These are phyloP conservation scores for Gnathonemus echidnorhynchus DNA, from an alignment of 2,113 vertebrate genomes.

Conservation along the genomic window DNA sequence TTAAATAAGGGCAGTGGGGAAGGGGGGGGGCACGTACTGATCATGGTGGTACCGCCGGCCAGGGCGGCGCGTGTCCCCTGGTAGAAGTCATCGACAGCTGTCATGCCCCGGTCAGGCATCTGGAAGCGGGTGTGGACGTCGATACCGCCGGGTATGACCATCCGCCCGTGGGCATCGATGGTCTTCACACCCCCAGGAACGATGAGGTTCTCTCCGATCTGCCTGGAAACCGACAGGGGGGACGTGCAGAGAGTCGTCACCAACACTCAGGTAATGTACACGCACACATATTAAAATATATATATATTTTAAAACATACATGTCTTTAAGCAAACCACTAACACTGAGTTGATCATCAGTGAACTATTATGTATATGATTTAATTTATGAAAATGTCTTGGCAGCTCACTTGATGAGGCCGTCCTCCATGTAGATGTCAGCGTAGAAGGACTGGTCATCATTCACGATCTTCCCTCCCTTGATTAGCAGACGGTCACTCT, in stretches of 20 bases:
- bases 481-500: slow-evolving; percentile 95
- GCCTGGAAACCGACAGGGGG: slow-evolving; percentile 54
- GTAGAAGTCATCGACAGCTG: slow-evolving; percentile 88
- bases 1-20: background rate
- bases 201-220: slow-evolving; percentile 97
- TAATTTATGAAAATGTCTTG: background rate
- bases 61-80: slow-evolving; percentile 88
- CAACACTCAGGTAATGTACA: background rate
- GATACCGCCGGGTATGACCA: slow-evolving; percentile 91
- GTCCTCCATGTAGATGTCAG: slow-evolving; percentile 98
- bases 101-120: slow-evolving; percentile 96
- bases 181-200: slow-evolving; percentile 96
- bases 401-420: slow-evolving; percentile 93
- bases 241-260: background rate
- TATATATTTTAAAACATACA: background rate
- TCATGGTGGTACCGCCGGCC: slow-evolving; percentile 94
- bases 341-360: background rate
- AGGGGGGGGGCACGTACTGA: slow-evolving; percentile 67
- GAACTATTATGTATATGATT: background rate
- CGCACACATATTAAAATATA: no score
- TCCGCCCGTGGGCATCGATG: slow-evolving; percentile 88
- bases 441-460: slow-evolving; percentile 97
- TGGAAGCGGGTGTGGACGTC: slow-evolving; percentile 97
- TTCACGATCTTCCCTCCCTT: slow-evolving; percentile 99
- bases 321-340: background rate